phyloP scores from a whole-genome alignment of 2,888 invertebrate genomes.

The Hirtodrosophila trivittata region DNA sequence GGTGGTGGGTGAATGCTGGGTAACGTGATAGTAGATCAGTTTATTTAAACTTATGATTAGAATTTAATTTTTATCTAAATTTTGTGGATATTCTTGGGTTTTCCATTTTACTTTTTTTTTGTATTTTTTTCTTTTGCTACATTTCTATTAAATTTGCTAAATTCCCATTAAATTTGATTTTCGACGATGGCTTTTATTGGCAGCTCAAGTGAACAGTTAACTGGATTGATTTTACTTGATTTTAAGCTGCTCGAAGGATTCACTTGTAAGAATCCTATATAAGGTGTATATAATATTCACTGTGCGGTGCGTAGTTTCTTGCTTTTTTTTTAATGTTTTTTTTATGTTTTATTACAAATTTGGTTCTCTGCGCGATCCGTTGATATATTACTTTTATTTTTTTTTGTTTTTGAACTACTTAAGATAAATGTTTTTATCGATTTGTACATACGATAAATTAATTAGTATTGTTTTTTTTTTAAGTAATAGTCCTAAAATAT shows the following conservation, averaged over 20 bases:
- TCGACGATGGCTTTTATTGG: constrained; percentile 35
- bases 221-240: not conserved
- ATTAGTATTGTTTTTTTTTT: constrained; percentile 38
- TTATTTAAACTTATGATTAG: constrained; percentile 45
- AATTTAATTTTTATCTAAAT: constrained; percentile 59
- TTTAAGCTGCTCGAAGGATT: constrained; percentile 15
- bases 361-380: constrained; percentile 68
- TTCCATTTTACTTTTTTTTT: constrained; percentile 24
- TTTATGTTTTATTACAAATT: constrained; percentile 59
- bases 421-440: constrained; percentile 64
- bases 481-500: constrained; percentile 61
- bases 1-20: constrained; percentile 17
- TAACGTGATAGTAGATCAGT: constrained; percentile 49
- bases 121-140: constrained; percentile 37
- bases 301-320: constrained; percentile 71
- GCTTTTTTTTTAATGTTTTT: constrained; percentile 25
- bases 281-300: constrained; percentile 49
- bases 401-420: constrained; percentile 59
- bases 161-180: constrained; percentile 51
- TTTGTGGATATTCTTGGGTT: constrained; percentile 3
- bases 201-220: constrained; percentile 9
- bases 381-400: constrained; percentile 23
- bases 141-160: constrained; percentile 73
- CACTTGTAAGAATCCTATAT: constrained; percentile 23
- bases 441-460: constrained; percentile 70